Conservation (phyloP, 2,888 invertebrate species). For the Pogonocherus hispidulus region DNA sequence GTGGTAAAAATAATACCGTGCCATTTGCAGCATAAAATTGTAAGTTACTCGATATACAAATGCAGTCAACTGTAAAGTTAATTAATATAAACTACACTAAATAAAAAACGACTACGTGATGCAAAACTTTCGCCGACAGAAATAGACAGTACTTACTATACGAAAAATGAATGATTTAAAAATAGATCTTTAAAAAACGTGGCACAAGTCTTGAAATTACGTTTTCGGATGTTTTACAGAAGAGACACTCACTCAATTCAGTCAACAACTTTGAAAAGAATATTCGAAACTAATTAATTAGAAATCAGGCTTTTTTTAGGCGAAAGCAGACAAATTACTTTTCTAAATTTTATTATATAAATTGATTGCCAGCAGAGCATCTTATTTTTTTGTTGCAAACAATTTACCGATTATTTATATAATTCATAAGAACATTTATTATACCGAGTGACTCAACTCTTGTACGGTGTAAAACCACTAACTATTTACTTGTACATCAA, state of each 20-base stretch:
- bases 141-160: not conserved
- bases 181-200: not conserved
- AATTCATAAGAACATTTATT: too few species aligned
- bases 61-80: slow-evolving; percentile 1
- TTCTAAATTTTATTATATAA: not conserved
- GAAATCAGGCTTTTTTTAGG: not conserved
- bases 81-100: slow-evolving; percentile 2
- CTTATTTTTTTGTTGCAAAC: too few species aligned
- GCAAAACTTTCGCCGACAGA: not conserved
- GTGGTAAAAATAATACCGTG: not conserved
- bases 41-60: not conserved
- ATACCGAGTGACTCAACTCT: too few species aligned
- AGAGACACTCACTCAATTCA: not conserved
- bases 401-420: too few species aligned
- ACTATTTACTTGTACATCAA: too few species aligned
- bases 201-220: not conserved
- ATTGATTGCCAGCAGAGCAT: too few species aligned
- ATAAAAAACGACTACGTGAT: not conserved
- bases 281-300: not conserved
- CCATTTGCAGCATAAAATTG: not conserved
- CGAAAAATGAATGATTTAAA: not conserved
- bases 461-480: too few species aligned
- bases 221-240: not conserved
- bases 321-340: not conserved
- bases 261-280: not conserved